Percentiles rank a stretch among this genome's conserved stretches.
These are phyloP conservation scores for Sphaeramia orbicularis DNA, from an alignment of 2,797 vertebrate species.

Conservation along the genomic window DNA sequence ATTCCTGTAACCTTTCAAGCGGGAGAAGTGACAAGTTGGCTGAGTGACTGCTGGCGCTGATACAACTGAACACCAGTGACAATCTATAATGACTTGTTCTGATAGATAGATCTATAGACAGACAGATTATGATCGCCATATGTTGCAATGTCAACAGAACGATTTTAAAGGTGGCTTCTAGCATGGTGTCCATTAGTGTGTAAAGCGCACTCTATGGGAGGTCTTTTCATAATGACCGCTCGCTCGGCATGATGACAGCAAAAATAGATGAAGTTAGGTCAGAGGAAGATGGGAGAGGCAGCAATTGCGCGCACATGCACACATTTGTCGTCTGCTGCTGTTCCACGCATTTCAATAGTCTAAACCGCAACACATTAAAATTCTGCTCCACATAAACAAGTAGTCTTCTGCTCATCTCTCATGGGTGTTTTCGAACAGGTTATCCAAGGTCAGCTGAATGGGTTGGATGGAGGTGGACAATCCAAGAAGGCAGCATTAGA, in stretches of 20 bases:
- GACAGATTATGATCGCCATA: not conserved
- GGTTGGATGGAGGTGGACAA: constrained; percentile 11
- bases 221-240: constrained; percentile 31
- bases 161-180: constrained; percentile 8
- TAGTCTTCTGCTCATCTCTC: not conserved
- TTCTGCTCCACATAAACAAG: not conserved
- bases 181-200: constrained; percentile 22
- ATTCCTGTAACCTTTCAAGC: constrained; percentile 49
- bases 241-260: constrained; percentile 34
- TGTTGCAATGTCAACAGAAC: not conserved
- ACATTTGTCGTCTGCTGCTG: not conserved
- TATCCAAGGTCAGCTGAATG: constrained; percentile 24
- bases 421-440: constrained; percentile 6
- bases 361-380: not conserved
- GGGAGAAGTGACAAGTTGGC: constrained; percentile 36
- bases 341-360: constrained; percentile 3
- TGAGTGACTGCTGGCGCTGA: constrained; percentile 7
- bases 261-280: constrained; percentile 38
- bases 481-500: constrained; percentile 8
- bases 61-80: constrained; percentile 1
- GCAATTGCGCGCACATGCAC: not conserved
- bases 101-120: constrained; percentile 2
- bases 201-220: constrained; percentile 26
- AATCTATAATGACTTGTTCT: constrained; percentile 2
- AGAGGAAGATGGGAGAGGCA: not conserved